Base-by-base conservation (phyloP, 2,797 vertebrate species). In the Crossoptilon crossoptilon region DNA sequence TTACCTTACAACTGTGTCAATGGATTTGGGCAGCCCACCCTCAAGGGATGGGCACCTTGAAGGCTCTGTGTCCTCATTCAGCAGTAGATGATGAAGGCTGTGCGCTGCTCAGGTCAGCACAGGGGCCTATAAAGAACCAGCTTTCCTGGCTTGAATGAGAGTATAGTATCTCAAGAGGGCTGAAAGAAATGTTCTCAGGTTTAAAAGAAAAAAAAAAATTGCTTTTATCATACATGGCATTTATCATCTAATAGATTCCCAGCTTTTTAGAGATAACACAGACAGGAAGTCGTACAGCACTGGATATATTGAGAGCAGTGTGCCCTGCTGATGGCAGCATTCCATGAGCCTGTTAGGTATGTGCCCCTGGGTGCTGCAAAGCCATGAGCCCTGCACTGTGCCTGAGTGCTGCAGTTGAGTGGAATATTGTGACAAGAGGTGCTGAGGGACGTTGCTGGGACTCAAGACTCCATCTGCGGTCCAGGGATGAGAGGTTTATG, bases 401-500 rank as follows among this genome's bases (percentile, higher is more conserved):
- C 70, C 82, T 60, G 46, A 23, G 87, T 27, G 83, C 73, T 56
- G 55, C 73, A 81, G 63, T 79, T 78, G 17, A 51, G 39, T 23
- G n/a, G 80, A 86, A 73, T 86, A 27, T 59, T 17, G 49, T 41
- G 59, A 23, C 66, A 60, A 58, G 84, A 92, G 27, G 62, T 85
- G 84, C 79, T 49, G 55, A 23, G 67, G 93, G 69, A 51, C 48
- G 2, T n/a, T 55, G 51, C 56, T 81, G 71, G 85, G 58, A 21
- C 69, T 91, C 63, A 11, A 59, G 51, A 5, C 85, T 88, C 71
- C 14, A 0, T 51, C 22, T 84, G 75, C 58, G 26, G 56, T 49
- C 83, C 70, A n/a, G 72, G 73, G 64, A 92, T 41, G 26, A 46
- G 93, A 43, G 84, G 75, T 86, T 91, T 87, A 79, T 70, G 58